phyloP scores from a whole-genome alignment of 2,797 vertebrate species.

The Sebastes kiyomatsui region DNA sequence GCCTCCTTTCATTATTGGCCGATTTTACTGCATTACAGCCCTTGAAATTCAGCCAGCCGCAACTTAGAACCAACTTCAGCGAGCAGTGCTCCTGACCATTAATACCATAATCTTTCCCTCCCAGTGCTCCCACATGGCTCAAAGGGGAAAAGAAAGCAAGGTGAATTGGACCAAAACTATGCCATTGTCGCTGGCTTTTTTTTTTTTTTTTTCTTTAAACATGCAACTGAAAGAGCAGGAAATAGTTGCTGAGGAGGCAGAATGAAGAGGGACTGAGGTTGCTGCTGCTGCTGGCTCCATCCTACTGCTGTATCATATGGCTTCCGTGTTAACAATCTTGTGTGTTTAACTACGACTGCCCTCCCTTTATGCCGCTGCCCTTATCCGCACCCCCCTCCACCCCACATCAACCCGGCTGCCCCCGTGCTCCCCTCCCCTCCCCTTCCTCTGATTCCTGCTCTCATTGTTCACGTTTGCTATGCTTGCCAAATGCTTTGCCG shows the following conservation, averaged over 20 bases:
- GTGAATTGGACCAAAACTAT: slow-evolving; percentile 52
- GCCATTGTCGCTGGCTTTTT: slow-evolving; percentile 17
- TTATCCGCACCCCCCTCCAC: slow-evolving; percentile 25
- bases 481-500: slow-evolving; percentile 84
- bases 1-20: slow-evolving; percentile 65
- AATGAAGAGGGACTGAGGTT: slow-evolving; percentile 45
- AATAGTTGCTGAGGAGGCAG: slow-evolving; percentile 73
- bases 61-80: slow-evolving; percentile 73
- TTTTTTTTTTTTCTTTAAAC: slow-evolving; percentile 16
- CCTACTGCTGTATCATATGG: slow-evolving; percentile 70
- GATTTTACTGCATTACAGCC: slow-evolving; percentile 77
- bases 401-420: slow-evolving; percentile 56
- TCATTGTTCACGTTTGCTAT: slow-evolving; percentile 85
- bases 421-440: slow-evolving; percentile 55
- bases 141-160: slow-evolving; percentile 30
- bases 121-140: slow-evolving; percentile 50
- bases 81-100: slow-evolving; percentile 62
- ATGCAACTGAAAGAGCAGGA: slow-evolving; percentile 47
- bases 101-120: slow-evolving; percentile 74
- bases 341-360: slow-evolving; percentile 68
- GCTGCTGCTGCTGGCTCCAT: slow-evolving; percentile 50
- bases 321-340: slow-evolving; percentile 71
- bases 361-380: slow-evolving; percentile 65
- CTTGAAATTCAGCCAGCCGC: slow-evolving; percentile 70
- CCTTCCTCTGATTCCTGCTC: slow-evolving; percentile 69